A percentile compares a stretch with the other conserved stretches of the same genome.
These are phyloP conservation scores for Zosterops japonicus DNA, from an alignment of 2,113 vertebrate genomes.

Conservation along the genomic window DNA sequence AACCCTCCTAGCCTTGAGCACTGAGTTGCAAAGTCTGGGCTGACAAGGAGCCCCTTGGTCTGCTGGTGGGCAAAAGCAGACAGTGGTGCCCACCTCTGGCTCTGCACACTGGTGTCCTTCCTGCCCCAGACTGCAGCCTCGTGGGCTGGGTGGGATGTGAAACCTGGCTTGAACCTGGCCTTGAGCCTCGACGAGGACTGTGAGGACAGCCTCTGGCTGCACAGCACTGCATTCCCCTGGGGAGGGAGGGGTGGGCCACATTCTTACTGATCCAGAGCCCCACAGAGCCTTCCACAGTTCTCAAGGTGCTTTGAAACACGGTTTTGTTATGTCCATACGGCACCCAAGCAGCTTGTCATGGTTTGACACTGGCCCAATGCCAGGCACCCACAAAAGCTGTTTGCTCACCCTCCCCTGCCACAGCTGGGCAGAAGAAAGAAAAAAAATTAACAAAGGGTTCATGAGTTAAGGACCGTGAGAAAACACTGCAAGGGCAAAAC, in stretches of 20 bases:
- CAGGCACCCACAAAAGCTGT: background rate
- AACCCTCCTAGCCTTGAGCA: background rate
- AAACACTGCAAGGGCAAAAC: background rate
- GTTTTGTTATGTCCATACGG: accelerated
- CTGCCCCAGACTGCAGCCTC: background rate
- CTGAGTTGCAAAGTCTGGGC: background rate
- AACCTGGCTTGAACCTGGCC: background rate
- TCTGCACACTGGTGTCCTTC: background rate
- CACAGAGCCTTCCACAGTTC: background rate
- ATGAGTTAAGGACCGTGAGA: background rate
- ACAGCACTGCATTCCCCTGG: background rate
- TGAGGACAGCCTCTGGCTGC: background rate
- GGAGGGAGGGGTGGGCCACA: background rate
- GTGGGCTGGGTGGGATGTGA: background rate
- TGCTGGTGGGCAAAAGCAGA: background rate
- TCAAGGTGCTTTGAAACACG: background rate
- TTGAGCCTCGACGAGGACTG: background rate
- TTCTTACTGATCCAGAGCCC: background rate
- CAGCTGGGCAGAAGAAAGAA: background rate
- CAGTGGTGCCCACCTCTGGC: background rate
- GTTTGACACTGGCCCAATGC: background rate
- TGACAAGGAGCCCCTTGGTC: background rate
- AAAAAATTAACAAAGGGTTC: background rate
- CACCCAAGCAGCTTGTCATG: background rate
- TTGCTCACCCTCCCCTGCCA: background rate